These are phyloP conservation scores for Allygus modestus DNA, from an alignment of 2,888 invertebrate species.

Conservation along the genomic window DNA sequence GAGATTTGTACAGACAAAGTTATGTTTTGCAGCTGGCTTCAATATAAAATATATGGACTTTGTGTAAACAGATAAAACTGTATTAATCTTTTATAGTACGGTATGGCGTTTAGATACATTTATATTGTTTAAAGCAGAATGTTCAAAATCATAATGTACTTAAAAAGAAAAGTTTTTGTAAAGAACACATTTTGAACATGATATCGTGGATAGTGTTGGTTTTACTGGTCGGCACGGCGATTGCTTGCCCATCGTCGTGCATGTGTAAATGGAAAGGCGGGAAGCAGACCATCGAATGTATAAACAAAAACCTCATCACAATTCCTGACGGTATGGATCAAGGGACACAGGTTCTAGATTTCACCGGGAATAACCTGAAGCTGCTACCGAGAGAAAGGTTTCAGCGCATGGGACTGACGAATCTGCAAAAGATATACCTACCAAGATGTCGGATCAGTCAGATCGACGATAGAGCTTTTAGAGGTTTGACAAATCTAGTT, in stretches of 20 bases:
- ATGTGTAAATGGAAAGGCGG: conserved; percentile 96
- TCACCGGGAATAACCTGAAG: conserved; percentile 89
- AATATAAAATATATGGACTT: too few species aligned
- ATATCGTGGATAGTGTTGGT: conserved; percentile 60
- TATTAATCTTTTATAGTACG: too few species aligned
- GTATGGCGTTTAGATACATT: not conserved
- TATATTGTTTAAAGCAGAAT: not conserved
- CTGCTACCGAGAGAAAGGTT: conserved; percentile 86
- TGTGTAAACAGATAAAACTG: too few species aligned
- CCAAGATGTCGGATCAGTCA: conserved; percentile 87
- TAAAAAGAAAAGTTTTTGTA: not conserved
- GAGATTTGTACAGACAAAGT: too few species aligned
- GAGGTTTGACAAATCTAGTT: conserved; percentile 90
- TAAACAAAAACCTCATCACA: conserved; percentile 84
- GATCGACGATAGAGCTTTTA: conserved; percentile 89
- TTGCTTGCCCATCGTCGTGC: conserved; percentile 86
- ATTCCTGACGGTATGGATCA: conserved; percentile 89
- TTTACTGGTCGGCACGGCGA: conserved; percentile 65
- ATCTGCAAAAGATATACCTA: conserved; percentile 92
- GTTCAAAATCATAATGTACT: not conserved
- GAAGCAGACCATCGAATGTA: conserved; percentile 93
- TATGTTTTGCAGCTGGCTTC: too few species aligned
- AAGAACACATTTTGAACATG: conserved; percentile 48
- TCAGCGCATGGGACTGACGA: conserved; percentile 86
- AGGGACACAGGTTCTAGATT: conserved; percentile 92